phyloP scores from a whole-genome alignment of 35 echinoderm and acorn worm species.

The Heliocidaris erythrogramma region DNA sequence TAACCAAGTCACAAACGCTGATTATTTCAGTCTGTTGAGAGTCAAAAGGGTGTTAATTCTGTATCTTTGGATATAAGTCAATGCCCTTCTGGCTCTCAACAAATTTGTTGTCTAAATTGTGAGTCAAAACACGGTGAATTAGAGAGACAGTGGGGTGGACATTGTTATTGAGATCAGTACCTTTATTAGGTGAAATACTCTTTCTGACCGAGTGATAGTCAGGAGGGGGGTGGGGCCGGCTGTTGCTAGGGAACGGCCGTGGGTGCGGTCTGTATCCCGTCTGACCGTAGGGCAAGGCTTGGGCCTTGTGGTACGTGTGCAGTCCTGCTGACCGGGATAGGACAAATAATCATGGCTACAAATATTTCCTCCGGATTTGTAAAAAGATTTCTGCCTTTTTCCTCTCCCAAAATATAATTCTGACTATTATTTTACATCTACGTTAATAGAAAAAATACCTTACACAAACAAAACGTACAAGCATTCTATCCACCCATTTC shows the following conservation, averaged over 20 bases:
- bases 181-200: constrained; percentile 57
- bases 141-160: neutral
- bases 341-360: neutral
- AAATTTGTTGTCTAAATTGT: neutral
- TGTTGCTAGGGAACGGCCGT: neutral
- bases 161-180: neutral
- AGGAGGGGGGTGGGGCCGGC: constrained; percentile 54
- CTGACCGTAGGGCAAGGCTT: neutral
- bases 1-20: neutral
- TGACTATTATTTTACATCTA: too few species aligned
- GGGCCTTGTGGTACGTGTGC: neutral
- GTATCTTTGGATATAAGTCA: too few species aligned
- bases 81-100: too few species aligned
- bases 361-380: neutral
- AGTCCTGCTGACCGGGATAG: neutral
- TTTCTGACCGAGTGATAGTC: constrained; percentile 74
- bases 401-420: neutral
- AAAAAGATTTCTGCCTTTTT: neutral
- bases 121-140: neutral
- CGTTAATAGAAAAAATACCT: too few species aligned
- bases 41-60: too few species aligned
- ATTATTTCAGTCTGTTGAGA: neutral
- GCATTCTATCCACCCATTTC: too few species aligned
- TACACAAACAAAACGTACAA: too few species aligned
- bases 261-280: neutral